Evolutionary conservation across 2,113 vertebrate genomes (phyloP).

Genomic region (Poeciliopsis turrubarensis): DNA sequence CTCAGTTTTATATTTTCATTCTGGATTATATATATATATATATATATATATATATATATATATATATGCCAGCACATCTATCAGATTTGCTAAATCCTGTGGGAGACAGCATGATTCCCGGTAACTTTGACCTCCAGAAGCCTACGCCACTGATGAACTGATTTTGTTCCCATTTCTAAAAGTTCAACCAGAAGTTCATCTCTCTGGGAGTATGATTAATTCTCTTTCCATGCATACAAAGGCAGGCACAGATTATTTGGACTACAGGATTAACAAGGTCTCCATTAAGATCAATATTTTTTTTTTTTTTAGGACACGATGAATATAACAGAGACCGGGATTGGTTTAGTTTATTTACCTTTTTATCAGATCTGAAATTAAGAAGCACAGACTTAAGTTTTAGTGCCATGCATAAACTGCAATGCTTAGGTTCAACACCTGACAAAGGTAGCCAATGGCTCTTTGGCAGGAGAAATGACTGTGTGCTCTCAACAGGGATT

Average conservation of each 20-base stretch:
- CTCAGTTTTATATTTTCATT: neutral
- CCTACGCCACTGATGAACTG: conserved; percentile 40
- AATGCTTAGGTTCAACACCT: conserved; percentile 39
- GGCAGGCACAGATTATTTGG: conserved; percentile 12
- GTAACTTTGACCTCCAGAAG: conserved; percentile 9
- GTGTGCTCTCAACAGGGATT: conserved; percentile 74
- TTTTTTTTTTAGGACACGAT: conserved; percentile 11
- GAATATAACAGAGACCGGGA: neutral
- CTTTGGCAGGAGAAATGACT: conserved; percentile 61
- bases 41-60: no score
- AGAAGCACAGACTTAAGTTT: neutral
- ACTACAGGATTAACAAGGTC: conserved; percentile 44
- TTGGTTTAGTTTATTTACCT: no score
- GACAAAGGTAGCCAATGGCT: conserved; percentile 40
- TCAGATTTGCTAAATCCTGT: conserved; percentile 30
- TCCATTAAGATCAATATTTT: conserved; percentile 11
- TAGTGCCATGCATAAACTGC: conserved; percentile 30
- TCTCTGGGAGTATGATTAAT: conserved; percentile 38
- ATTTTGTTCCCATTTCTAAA: conserved; percentile 35
- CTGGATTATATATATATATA: neutral
- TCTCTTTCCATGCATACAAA: conserved; percentile 16
- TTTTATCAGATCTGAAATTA: no score
- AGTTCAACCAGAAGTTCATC: conserved; percentile 35
- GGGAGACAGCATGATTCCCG: conserved; percentile 8
- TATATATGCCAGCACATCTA: conserved; percentile 1